Conservation (phyloP, 2,888 invertebrate genomes). For the Panzeria rudis region DNA sequence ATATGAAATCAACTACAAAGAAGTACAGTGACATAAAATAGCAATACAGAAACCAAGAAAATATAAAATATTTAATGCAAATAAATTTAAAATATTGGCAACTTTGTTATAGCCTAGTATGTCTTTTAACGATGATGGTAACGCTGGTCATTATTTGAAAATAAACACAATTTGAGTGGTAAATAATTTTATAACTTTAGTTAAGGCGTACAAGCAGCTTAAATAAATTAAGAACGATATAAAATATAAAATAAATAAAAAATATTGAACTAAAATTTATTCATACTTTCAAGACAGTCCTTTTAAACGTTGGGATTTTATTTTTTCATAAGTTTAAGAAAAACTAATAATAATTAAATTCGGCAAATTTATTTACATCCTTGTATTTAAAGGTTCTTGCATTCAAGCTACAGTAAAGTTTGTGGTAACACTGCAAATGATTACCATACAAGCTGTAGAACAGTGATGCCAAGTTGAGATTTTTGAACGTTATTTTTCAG, state of each 20-base stretch:
- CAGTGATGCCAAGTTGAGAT: no score
- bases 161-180: constrained; percentile 2
- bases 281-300: not conserved
- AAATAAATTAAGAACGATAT: not conserved
- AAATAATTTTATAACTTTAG: not conserved
- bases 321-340: no score
- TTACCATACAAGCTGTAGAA: no score
- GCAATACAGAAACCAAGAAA: constrained; percentile 59
- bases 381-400: no score
- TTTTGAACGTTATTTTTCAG: no score
- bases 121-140: constrained; percentile 11
- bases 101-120: constrained; percentile 6
- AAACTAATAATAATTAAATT: no score
- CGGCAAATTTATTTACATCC: no score
- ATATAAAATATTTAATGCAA: constrained; percentile 26
- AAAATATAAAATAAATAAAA: not conserved
- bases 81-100: constrained; percentile 13
- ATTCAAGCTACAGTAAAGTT: no score
- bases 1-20: not conserved
- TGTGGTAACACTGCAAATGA: no score
- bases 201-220: no score
- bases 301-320: no score
- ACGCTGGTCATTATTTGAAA: constrained; percentile 29
- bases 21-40: constrained; percentile 62
- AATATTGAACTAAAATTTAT: not conserved